Base-by-base conservation (phyloP, 2,888 invertebrate species). In the Erebia ligea region DNA sequence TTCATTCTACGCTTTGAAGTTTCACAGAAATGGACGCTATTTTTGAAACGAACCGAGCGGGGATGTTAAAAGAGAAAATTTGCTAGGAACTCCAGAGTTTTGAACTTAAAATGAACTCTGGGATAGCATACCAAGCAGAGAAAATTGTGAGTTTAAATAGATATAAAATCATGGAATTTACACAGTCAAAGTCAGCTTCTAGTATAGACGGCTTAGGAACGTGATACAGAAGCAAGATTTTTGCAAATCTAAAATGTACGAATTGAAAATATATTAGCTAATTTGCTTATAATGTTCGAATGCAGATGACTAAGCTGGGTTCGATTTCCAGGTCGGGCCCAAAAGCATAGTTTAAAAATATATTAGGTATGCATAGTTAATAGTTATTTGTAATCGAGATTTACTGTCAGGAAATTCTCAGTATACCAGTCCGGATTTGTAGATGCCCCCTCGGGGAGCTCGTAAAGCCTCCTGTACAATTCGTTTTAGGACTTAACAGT, bases 1-100 rank as follows among this genome's bases (percentile, higher is more conserved):
- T 88, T 86, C 86, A 84, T 87, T 83, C 85, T 86, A 88, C 85
- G 87, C 84, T 84, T 84, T 85, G 80, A 85, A 86, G 82, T 85
- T 87, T 75, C 75, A 74, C 68, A 63, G 78, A 76, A 77, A 73
- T 68, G 48, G 66, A 64, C 17, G 75, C 75, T 77, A 77, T 78
- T 77, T 78, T 77, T 67, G 72, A 74, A 70, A 42, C 69, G 69
- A 48, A 15, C 62, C 48, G 62, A 57, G 67, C 56, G 34, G 63
- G 61, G 54, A 48, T 68, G 21, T 25, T 48, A 19, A 52, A 54
- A 19, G 71, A 57, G 68, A 64, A 67, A 69, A 73, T 64, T 72
- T 67, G 52, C 66, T 5, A 13, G 48, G 11, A 40, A 17, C 58
- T 48, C 48, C 58, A 19, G 34, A 40, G 58, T 52, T 67, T 67